Evolutionary conservation across 1,140 invertebrate species (phyloP).

Genomic region (Aethina tumida): DNA sequence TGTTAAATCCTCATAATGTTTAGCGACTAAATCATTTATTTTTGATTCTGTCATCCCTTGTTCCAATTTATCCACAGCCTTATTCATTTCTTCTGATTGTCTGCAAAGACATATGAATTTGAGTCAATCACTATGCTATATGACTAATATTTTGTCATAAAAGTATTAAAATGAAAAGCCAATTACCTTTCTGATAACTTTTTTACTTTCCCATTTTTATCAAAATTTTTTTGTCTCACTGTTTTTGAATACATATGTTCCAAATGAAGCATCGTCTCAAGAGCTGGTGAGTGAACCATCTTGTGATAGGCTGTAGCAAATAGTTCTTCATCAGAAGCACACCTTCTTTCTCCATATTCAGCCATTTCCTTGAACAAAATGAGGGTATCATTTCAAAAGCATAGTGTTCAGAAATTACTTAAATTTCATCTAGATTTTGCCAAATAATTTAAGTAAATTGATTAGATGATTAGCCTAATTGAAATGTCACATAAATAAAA

Average conservation of each 20-base stretch:
- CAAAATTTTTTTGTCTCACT: constrained; percentile 56
- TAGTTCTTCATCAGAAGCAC: constrained; percentile 65
- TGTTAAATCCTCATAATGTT: constrained; percentile 70
- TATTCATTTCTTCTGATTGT: constrained; percentile 67
- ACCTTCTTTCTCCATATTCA: constrained; percentile 56
- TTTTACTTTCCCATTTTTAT: constrained; percentile 51
- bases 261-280: constrained; percentile 68
- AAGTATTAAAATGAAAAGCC: constrained; percentile 2
- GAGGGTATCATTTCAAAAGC: constrained; percentile 25
- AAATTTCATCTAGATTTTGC: too few species aligned
- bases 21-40: constrained; percentile 63
- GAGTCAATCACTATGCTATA: neutral
- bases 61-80: constrained; percentile 58
- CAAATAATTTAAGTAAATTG: too few species aligned
- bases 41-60: constrained; percentile 59
- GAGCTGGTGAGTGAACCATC: constrained; percentile 70
- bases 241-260: constrained; percentile 68
- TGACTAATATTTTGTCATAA: constrained; percentile 3
- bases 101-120: too few species aligned
- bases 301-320: constrained; percentile 72
- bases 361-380: constrained; percentile 53
- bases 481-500: too few species aligned
- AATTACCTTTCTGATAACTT: constrained; percentile 46
- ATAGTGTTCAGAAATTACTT: constrained; percentile 10
- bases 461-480: too few species aligned